Base-by-base conservation (phyloP, 2,797 vertebrate species). In the Cryptoblepharus egeriae region DNA sequence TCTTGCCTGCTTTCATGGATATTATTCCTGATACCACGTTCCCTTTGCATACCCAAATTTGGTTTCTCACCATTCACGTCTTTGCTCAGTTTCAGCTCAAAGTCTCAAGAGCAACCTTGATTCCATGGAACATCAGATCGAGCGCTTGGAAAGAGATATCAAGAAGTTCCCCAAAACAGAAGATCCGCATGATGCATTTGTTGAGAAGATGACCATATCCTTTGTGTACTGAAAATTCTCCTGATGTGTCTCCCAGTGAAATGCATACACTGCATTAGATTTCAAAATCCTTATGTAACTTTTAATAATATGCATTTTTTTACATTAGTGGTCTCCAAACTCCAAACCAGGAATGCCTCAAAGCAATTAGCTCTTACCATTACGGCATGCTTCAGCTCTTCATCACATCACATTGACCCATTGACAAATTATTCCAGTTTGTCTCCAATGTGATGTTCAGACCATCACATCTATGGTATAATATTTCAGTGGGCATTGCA, bases 171-270 rank as follows among this genome's bases (percentile, higher is more conserved):
- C 98, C 1, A 96, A 98, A 92, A 96, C 90, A 4, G 96, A 98
- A 6, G 97, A 98, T 84, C 90, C 90, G 1, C 96, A 95, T 68
- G 98, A 99, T 94, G 99, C 98, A 96, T 99, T 99, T 95, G 97
- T 99, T 67, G 97, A 97, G 92, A 99, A 99, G 93, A 97, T 99
- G 98, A 97, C 91, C 3, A 99, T 99, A 99, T 99, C 99, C 99
- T 99, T 99, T 97, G 88, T 24, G 61, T 1, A 0, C 1, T 76
- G 42, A 2, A 24, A 42, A 16, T 20, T 13, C 79, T 11, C 32
- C 5, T 9, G 0, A 8, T 79, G 73, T 74, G 1, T 16, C 76
- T 75, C 4, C 42, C 88, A 67, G 45, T 55, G 10, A 22, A 87
- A 67, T 72, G 49, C 77, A 79, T 76, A 28, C 68, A 83, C 18